Percentiles rank a stretch among this genome's conserved stretches.
Evolutionary conservation across 2,797 vertebrate genomes (phyloP).

Genomic region (Hydrolagus colliei): DNA sequence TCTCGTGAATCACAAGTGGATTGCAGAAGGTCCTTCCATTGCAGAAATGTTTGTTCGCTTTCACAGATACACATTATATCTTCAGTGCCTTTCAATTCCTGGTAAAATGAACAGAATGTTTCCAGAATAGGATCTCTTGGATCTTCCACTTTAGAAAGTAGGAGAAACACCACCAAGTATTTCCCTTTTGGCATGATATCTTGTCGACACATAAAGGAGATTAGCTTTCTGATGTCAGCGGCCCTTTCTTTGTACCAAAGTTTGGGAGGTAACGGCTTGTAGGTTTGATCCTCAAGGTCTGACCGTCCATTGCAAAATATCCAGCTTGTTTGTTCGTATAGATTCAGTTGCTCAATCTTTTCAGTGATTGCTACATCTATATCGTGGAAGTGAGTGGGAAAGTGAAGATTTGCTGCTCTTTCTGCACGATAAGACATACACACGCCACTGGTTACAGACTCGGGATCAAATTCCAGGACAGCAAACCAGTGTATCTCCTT

Average conservation of each 20-base stretch:
- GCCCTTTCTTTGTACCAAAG: conserved; percentile 55
- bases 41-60: conserved; percentile 45
- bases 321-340: conserved; percentile 66
- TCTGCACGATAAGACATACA: conserved; percentile 20
- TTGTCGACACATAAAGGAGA: conserved; percentile 61
- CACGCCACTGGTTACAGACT: conserved; percentile 14
- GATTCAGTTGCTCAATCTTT: conserved; percentile 53
- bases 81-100: conserved; percentile 52
- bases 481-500: conserved; percentile 31
- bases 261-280: conserved; percentile 44
- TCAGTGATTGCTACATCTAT: conserved; percentile 41
- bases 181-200: conserved; percentile 52
- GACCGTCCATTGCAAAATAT: conserved; percentile 68
- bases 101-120: conserved; percentile 62
- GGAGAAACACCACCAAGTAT: conserved; percentile 62
- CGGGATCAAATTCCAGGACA: conserved; percentile 18
- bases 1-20: conserved; percentile 44
- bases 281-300: conserved; percentile 42
- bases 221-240: conserved; percentile 53
- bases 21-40: conserved; percentile 54
- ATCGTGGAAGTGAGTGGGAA: conserved; percentile 51
- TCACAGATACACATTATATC: conserved; percentile 58
- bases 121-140: conserved; percentile 61
- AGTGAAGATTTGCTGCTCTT: conserved; percentile 47
- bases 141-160: conserved; percentile 58